These are phyloP conservation scores for Aromia moschata DNA, from an alignment of 2,888 invertebrate genomes.

Conservation along the genomic window DNA sequence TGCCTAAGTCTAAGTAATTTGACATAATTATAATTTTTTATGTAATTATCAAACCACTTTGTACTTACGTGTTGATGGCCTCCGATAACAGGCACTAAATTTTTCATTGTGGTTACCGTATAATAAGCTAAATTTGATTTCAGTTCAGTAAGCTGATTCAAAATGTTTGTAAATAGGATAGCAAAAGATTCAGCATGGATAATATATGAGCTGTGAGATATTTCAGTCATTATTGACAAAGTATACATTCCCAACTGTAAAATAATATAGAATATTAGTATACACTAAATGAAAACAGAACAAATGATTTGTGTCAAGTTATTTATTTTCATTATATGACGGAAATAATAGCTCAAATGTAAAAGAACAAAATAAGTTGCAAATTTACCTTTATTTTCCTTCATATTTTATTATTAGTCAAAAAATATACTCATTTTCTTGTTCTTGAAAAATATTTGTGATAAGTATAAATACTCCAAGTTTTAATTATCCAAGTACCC, in stretches of 20 bases:
- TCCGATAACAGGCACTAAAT: conserved; percentile 71
- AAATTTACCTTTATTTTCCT: too few species aligned
- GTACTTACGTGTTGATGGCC: conserved; percentile 69
- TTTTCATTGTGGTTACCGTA: conserved; percentile 71
- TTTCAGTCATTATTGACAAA: conserved; percentile 74
- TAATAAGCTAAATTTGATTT: conserved; percentile 67
- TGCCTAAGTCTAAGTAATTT: too few species aligned
- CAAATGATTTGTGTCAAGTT: background rate
- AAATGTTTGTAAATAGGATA: conserved; percentile 65
- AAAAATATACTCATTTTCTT: too few species aligned
- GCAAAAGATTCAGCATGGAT: conserved; percentile 72
- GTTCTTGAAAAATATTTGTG: too few species aligned
- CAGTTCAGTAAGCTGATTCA: conserved; percentile 63
- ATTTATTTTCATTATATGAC: too few species aligned
- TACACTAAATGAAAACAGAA: background rate
- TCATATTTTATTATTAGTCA: too few species aligned
- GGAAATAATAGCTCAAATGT: too few species aligned
- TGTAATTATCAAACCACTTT: too few species aligned
- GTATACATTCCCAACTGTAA: conserved; percentile 72
- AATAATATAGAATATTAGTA: conserved; percentile 17
- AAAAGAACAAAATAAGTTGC: too few species aligned
- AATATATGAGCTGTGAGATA: conserved; percentile 74
- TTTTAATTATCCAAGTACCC: too few species aligned
- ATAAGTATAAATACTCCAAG: too few species aligned
- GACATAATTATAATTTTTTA: too few species aligned